Evolutionary conservation across 2,888 invertebrate genomes (phyloP).

Genomic region (Pyrocoelia pectoralis): DNA sequence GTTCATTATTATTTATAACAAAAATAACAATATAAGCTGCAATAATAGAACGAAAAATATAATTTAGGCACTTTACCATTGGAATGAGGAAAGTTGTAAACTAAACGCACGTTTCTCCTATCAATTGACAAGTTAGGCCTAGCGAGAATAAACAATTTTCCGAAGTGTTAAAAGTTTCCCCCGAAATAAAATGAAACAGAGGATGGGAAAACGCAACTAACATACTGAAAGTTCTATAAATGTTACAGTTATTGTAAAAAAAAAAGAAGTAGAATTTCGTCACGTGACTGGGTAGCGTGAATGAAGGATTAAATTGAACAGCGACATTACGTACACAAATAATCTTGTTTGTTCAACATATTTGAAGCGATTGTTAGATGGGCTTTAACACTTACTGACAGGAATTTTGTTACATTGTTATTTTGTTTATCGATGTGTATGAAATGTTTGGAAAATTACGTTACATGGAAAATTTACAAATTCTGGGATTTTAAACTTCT

Average conservation of each 20-base stretch:
- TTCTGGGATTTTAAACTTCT: too few relatives aligned
- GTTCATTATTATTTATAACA: too few relatives aligned
- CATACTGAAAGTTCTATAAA: neutral
- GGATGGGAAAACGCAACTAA: neutral
- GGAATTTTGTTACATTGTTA: neutral
- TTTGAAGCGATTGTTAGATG: neutral
- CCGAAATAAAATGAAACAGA: neutral
- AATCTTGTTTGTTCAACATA: neutral
- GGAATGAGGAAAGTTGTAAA: neutral
- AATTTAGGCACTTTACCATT: neutral
- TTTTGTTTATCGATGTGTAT: neutral
- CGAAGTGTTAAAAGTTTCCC: neutral
- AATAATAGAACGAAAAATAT: neutral
- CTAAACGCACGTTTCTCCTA: neutral
- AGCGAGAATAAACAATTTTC: conserved; percentile 1
- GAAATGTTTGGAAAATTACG: neutral
- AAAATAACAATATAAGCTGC: too few relatives aligned
- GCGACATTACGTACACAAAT: neutral
- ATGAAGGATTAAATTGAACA: neutral
- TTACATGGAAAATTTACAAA: too few relatives aligned
- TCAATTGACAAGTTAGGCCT: neutral
- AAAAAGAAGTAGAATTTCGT: neutral
- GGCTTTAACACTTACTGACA: neutral
- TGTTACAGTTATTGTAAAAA: neutral
- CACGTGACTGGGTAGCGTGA: neutral